Base-by-base conservation (phyloP, 2,113 vertebrate genomes). In the Clarias gariepinus region DNA sequence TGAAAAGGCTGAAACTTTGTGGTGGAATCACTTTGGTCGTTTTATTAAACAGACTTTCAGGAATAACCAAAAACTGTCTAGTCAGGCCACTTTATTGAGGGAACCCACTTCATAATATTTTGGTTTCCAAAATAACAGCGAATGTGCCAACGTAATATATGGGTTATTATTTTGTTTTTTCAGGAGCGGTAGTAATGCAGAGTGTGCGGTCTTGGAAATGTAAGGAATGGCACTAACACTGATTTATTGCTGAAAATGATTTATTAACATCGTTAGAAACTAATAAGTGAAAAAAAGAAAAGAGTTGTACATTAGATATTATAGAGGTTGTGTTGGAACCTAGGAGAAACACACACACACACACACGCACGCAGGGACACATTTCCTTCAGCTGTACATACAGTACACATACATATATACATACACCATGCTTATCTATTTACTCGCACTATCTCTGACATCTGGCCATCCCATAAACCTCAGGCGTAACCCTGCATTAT, bases 111-210 rank as follows among this genome's bases (percentile, higher is more conserved):
- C 23, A 86, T 68, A 79, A 85, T 78, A 81, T 81, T 86, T 81
- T 86, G 77, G 55, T 81, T 60, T 81, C 77, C 64, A 68, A 60
- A 81, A 78, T 85, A 85, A 79, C 74, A 79, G 63, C 30, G 13
- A 57, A 78, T 79, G 63, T 33, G 74, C 84, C 84, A 85, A 64
- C 66, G 52, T 63, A 85, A 85, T 85, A 79, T 15, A 21, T 55
- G 74, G 83, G 74, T 66, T 85, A 85, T 85, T 63, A 79, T 79
- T 85, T 68, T 36, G 61, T 79, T 85, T 85, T 85, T 52, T 66
- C 84, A 85, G 74, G 2, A 85, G 61, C 41, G 15, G 23, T 78
- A 63, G 61, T 79, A 52, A 79, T 28, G 36, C 60, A 55, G 63
- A 57, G 47, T 79, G 61, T 79, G 76, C 61, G 41, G 73, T 15